Conservation (phyloP, 2,797 vertebrate genomes). For the Malacoraja senta region DNA sequence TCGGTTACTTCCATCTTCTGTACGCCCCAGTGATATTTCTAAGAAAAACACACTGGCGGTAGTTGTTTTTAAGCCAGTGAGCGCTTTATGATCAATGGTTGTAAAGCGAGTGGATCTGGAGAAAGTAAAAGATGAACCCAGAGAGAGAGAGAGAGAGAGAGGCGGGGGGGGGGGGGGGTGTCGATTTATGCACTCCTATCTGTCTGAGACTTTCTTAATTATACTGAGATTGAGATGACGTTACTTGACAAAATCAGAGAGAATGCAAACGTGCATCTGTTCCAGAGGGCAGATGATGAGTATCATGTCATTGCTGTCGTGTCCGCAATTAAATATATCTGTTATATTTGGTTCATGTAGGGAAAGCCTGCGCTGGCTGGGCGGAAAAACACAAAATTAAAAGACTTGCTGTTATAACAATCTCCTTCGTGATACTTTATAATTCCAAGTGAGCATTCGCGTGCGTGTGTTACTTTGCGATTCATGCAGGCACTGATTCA, state of each 20-base stretch:
- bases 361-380: not conserved
- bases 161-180: no score
- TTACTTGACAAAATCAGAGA: not conserved
- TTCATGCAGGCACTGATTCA: not conserved
- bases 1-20: not conserved
- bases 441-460: not conserved
- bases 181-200: not conserved
- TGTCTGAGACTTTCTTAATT: not conserved
- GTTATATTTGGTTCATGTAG: not conserved
- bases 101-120: not conserved
- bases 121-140: constrained; percentile 5
- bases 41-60: not conserved
- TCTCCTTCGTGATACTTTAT: not conserved
- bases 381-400: not conserved
- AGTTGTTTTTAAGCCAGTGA: not conserved
- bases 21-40: not conserved
- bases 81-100: not conserved
- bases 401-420: not conserved
- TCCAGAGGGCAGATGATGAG: not conserved
- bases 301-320: not conserved
- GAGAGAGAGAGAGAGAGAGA: no score
- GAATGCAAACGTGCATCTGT: not conserved
- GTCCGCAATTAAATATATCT: not conserved
- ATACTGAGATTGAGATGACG: not conserved
- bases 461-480: not conserved